Evolutionary conservation across 1,140 invertebrate species (phyloP).

Genomic region (Zaprionus ghesquierei): DNA sequence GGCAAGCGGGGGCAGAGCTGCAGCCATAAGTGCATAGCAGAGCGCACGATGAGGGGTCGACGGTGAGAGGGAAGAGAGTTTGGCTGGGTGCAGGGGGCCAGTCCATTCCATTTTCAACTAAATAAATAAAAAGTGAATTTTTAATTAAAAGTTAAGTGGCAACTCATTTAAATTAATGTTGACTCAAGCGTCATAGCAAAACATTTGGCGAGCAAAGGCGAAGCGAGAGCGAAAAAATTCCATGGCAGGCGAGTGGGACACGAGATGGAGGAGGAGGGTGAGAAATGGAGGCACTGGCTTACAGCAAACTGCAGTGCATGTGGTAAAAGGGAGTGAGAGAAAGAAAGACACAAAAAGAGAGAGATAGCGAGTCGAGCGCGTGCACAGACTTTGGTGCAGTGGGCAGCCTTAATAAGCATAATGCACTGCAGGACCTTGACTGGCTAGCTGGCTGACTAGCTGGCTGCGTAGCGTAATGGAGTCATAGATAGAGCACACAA

Average conservation of each 20-base stretch:
- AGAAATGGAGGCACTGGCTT: background rate
- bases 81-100: conserved; percentile 12
- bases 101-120: conserved; percentile 75
- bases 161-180: conserved; percentile 82
- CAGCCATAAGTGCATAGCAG: conserved; percentile 40
- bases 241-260: conserved; percentile 7
- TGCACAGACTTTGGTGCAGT: background rate
- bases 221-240: conserved; percentile 30
- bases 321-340: background rate
- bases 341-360: too few species aligned
- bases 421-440: conserved; percentile 68
- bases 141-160: conserved; percentile 81
- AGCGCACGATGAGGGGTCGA: background rate
- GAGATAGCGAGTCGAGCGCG: background rate
- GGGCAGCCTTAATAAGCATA: conserved; percentile 58
- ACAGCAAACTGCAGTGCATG: conserved; percentile 14
- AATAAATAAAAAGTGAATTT: conserved; percentile 81
- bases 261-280: background rate
- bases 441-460: too few species aligned
- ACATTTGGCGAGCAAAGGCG: conserved; percentile 61
- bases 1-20: conserved; percentile 19
- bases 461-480: conserved; percentile 40
- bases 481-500: conserved; percentile 13
- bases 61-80: background rate
- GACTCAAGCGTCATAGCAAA: conserved; percentile 80